Evolutionary conservation across 2,797 vertebrate genomes (phyloP).

Genomic region (Xenentodon cancila): DNA sequence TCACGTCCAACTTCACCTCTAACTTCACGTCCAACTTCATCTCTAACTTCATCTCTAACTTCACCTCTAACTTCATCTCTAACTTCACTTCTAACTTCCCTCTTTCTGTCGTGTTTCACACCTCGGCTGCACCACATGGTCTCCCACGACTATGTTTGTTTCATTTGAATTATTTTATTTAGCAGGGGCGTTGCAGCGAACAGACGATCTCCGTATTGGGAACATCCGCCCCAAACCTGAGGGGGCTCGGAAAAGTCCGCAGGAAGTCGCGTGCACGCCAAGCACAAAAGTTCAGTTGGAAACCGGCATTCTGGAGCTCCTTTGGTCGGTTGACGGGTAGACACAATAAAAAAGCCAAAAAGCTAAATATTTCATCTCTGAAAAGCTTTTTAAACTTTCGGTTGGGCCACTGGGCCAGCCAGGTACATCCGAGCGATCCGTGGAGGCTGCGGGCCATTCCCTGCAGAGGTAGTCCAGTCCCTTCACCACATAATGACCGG

Average conservation of each 20-base stretch:
- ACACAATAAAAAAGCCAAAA: too few species aligned
- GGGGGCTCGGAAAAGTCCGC: constrained; percentile 38
- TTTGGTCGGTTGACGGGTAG: background rate
- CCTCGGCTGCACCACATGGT: constrained; percentile 52
- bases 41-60: too few species aligned
- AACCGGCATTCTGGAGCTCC: background rate
- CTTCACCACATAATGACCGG: constrained; percentile 50
- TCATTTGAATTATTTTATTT: constrained; percentile 58
- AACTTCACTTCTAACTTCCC: constrained; percentile 18
- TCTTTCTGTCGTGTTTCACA: constrained; percentile 31
- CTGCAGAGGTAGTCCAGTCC: constrained; percentile 20
- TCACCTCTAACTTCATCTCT: too few species aligned
- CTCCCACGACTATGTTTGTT: constrained; percentile 48
- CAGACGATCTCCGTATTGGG: constrained; percentile 72
- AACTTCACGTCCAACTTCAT: too few species aligned
- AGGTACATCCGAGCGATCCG: background rate
- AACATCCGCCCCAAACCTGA: constrained; percentile 71
- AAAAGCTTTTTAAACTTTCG: too few species aligned
- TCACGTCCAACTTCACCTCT: too few species aligned
- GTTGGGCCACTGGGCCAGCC: background rate
- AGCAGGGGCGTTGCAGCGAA: constrained; percentile 34
- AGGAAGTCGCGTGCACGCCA: constrained; percentile 26
- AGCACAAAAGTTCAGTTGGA: constrained; percentile 40
- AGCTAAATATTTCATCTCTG: too few species aligned
- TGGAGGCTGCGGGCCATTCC: constrained; percentile 7